These are phyloP conservation scores for Cephus pulcher DNA, from an alignment of 2,888 invertebrate genomes.

Conservation along the genomic window DNA sequence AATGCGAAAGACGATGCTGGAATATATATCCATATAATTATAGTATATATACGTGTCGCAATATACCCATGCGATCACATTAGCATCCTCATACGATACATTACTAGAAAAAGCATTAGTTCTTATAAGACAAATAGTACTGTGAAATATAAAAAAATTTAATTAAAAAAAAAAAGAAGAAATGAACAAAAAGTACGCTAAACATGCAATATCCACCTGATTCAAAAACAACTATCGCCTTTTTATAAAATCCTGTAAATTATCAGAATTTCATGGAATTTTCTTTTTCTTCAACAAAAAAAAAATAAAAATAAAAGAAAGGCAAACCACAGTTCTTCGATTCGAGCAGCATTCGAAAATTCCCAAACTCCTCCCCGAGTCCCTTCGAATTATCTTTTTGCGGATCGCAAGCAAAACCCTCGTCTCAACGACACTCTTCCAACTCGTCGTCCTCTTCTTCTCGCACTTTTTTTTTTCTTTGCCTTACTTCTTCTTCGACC, in stretches of 20 bases:
- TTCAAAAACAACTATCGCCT: not conserved
- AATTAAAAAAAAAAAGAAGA: not conserved
- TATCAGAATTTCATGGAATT: not conserved
- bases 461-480: not conserved
- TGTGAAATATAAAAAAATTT: not conserved
- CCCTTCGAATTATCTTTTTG: not conserved
- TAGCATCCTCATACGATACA: not conserved
- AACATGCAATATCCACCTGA: not conserved
- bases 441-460: not conserved
- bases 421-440: not conserved
- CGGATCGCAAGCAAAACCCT: not conserved
- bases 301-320: not conserved
- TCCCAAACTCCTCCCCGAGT: not conserved
- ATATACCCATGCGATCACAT: too few species aligned
- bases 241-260: not conserved
- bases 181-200: not conserved
- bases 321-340: not conserved
- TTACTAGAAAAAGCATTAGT: not conserved
- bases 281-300: not conserved
- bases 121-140: not conserved
- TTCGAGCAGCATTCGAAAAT: not conserved
- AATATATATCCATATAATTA: too few species aligned
- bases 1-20: too few species aligned
- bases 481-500: not conserved
- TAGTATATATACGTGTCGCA: too few species aligned